Evolutionary conservation across 2,888 invertebrate species (phyloP), one percentile per base, ranked within the genome.

Genomic region (Sipha maydis): DNA sequence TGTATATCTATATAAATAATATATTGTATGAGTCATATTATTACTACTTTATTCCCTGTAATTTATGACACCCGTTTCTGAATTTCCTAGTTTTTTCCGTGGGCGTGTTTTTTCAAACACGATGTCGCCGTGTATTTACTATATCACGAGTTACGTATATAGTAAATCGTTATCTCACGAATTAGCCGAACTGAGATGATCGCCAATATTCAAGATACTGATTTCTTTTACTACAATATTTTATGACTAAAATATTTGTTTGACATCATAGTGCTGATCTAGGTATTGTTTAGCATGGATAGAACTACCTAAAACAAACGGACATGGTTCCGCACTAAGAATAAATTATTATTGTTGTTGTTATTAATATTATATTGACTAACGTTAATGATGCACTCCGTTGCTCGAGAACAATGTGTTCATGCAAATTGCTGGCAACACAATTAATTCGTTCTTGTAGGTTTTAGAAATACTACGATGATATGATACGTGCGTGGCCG

Each of bases 361-460:
- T 48, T 48, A 11, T 9, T 38, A n/a, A n/a, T 61, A 56, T 85
- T 41, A 11, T 28, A 85, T 67, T 78, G 69, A 82, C 82, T 61
- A 48, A 82, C 75, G 80, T 88, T 67, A 88, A 88, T 75, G 88
- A 88, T 31, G 73, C 88, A 88, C 88, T 88, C 11, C 73, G 67
- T 31, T 88, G 88, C 31, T 31, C 48, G 75, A 80, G 88, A 88
- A 88, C 88, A 88, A 88, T 88, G 80, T 56, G 75, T 73, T 21
- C 73, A n/a, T 85, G 88, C 75, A 67, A 88, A 88, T 88, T 28
- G 71, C 56, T 34, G 61, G 77, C 7, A 54, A 31, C 67, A 31
- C 88, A 88, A 88, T 88, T 88, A 88, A 88, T 88, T 88, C 88
- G 88, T 88, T 88, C 61, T 80, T 21, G 82, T 73, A 11, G 73